These are phyloP conservation scores for Mus caroli DNA, from an alignment of 2,797 vertebrate species.

Conservation along the genomic window DNA sequence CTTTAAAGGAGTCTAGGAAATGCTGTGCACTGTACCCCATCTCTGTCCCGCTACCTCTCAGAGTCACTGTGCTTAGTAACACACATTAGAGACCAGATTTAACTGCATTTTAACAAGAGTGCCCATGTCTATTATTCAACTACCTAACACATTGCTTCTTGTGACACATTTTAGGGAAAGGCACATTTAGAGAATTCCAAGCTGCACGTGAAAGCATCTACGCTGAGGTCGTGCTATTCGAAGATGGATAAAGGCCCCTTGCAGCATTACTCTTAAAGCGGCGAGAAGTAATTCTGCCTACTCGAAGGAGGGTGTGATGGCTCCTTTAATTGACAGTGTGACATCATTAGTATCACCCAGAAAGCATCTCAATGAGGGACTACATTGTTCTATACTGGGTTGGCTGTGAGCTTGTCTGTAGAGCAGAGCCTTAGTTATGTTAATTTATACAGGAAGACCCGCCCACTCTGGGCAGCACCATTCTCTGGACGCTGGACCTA, in stretches of 20 bases:
- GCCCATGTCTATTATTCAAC: neutral
- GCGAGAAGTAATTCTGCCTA: neutral
- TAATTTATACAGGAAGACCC: neutral
- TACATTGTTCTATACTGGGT: neutral
- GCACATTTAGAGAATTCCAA: neutral
- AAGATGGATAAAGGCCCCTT: neutral
- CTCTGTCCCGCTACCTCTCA: neutral
- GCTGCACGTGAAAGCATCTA: neutral
- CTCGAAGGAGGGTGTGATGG: neutral
- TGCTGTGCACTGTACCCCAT: neutral
- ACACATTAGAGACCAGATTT: neutral
- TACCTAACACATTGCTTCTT: neutral
- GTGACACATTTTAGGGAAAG: slow-evolving; percentile 16
- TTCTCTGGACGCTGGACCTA: neutral
- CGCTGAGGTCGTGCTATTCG: neutral
- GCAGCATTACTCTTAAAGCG: neutral
- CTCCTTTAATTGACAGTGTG: neutral
- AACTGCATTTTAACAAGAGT: neutral
- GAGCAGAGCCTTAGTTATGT: neutral
- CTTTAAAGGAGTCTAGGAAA: neutral
- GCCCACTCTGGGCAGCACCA: neutral
- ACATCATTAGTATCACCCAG: too few species aligned
- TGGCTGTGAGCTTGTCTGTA: neutral
- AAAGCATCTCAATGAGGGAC: neutral
- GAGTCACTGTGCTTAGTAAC: neutral